Evolutionary conservation across 2,888 invertebrate species (phyloP).

Genomic region (Cynaeus angustus): DNA sequence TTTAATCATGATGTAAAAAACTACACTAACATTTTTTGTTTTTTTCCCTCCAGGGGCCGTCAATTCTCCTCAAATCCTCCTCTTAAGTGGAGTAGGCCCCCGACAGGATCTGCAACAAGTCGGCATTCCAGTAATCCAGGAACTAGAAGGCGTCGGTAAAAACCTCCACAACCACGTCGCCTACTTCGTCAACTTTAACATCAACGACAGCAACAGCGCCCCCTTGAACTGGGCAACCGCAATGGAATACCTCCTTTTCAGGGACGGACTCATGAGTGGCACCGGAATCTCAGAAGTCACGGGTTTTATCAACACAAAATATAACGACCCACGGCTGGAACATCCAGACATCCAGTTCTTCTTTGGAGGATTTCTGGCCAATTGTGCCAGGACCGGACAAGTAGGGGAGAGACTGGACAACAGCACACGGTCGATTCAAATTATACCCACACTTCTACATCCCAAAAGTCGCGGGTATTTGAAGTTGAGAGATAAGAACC

Average conservation of each 20-base stretch:
- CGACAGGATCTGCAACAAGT: slow-evolving; percentile 78
- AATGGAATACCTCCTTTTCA: slow-evolving; percentile 91
- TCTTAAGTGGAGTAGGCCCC: slow-evolving; percentile 92
- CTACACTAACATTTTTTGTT: too few species aligned
- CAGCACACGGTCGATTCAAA: slow-evolving; percentile 80
- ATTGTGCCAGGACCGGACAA: slow-evolving; percentile 90
- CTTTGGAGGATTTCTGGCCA: slow-evolving; percentile 90
- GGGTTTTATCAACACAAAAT: slow-evolving; percentile 87
- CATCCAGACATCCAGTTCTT: slow-evolving; percentile 91
- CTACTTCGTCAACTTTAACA: slow-evolving; percentile 84
- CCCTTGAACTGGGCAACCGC: slow-evolving; percentile 94
- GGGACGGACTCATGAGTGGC: slow-evolving; percentile 92
- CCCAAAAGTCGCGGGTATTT: slow-evolving; percentile 90
- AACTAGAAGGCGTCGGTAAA: slow-evolving; percentile 86
- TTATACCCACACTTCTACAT: slow-evolving; percentile 88
- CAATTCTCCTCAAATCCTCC: slow-evolving; percentile 93
- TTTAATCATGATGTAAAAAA: too few species aligned
- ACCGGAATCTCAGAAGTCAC: slow-evolving; percentile 92
- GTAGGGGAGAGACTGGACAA: slow-evolving; percentile 85
- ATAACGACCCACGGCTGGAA: slow-evolving; percentile 82
- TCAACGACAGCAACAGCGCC: slow-evolving; percentile 89
- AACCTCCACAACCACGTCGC: slow-evolving; percentile 93
- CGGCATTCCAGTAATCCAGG: slow-evolving; percentile 80
- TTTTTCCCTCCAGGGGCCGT: slow-evolving; percentile 81
- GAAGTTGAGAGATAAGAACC: slow-evolving; percentile 83